Base-by-base conservation (phyloP, 2,888 invertebrate genomes). In the Tribolium freemani region DNA sequence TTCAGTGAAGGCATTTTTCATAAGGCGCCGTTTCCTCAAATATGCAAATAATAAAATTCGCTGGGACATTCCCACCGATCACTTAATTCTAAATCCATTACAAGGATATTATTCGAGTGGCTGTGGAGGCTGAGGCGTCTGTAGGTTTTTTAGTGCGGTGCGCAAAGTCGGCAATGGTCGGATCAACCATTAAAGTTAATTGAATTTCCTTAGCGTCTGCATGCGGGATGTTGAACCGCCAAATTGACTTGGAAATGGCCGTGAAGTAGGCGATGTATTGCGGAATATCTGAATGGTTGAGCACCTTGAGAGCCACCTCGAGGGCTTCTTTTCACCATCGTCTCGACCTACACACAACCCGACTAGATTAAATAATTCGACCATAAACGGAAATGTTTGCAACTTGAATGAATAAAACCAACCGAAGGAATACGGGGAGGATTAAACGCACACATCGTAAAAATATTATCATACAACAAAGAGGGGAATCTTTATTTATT, bases 131-230 rank as follows among this genome's bases (percentile, higher is more conserved):
- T 31, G 21, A 44, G 54, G 45, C 48, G 38, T 11, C 16, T 50
- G 53, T 44, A n/a, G 64, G 64, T 78, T 79, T 79, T 79, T 79
- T 78, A 79, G 76, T 74, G 77, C 75, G 77, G 75, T 73, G 75
- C 76, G 77, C 79, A 75, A 77, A 79, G 80, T 76, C 79, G 79
- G 82, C 81, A 82, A 83, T 82, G 83, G 80, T 82, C 83, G 85
- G 84, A 86, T 86, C 86, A 84, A 84, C 87, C 87, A 88, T 88
- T 88, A 88, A 88, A 88, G 87, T 88, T 88, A 88, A 88, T 88
- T 88, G 88, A 88, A 88, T 88, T 88, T 87, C 86, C 87, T 85
- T 81, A 80, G 84, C 84, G 85, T 84, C 86, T 84, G 84, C 85
- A 84, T 84, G 84, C 84, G 83, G 83, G 82, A 84, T 84, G 84